phyloP scores from a whole-genome alignment of 2,888 invertebrate species.

The Dysmachus trigonus region DNA sequence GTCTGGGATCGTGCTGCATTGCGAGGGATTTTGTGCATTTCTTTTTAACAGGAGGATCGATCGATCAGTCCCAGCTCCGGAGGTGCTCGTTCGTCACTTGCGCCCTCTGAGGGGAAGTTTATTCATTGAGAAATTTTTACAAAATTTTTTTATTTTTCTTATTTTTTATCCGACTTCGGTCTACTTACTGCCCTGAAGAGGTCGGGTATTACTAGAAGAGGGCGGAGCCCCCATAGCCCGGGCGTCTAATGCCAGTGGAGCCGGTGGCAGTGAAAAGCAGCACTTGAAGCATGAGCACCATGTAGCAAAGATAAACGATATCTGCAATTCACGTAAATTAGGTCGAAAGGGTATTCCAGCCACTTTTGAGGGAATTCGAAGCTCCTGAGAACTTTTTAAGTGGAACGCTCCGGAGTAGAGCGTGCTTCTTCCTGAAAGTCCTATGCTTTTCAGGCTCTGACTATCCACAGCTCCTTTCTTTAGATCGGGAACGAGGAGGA shows the following conservation, averaged over 20 bases:
- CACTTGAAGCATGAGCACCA: not conserved
- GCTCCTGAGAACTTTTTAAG: not conserved
- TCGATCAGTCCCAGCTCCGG: not conserved
- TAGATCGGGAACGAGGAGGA: not conserved
- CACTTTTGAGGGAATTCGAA: constrained; percentile 13
- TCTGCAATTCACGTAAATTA: constrained; percentile 21
- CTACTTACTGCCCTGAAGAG: not conserved
- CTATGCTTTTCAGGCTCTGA: not conserved
- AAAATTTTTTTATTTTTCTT: too few species aligned
- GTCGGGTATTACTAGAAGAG: not conserved
- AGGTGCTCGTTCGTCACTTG: not conserved
- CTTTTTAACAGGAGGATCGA: not conserved
- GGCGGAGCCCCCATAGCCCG: not conserved
- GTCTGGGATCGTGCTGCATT: not conserved
- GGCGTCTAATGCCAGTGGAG: not conserved
- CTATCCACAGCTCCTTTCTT: not conserved
- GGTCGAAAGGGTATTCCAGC: constrained; percentile 33
- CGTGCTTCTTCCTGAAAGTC: not conserved
- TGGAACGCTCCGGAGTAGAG: not conserved
- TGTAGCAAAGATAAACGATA: constrained; percentile 28
- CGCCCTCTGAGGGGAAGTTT: not conserved
- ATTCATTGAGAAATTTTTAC: not conserved
- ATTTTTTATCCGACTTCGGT: not conserved
- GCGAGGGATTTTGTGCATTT: not conserved
- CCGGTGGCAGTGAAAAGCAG: not conserved